A percentile compares a stretch with the other conserved stretches of the same genome.
Conservation (phyloP, 2,113 vertebrate genomes). For the Struthio camelus region DNA sequence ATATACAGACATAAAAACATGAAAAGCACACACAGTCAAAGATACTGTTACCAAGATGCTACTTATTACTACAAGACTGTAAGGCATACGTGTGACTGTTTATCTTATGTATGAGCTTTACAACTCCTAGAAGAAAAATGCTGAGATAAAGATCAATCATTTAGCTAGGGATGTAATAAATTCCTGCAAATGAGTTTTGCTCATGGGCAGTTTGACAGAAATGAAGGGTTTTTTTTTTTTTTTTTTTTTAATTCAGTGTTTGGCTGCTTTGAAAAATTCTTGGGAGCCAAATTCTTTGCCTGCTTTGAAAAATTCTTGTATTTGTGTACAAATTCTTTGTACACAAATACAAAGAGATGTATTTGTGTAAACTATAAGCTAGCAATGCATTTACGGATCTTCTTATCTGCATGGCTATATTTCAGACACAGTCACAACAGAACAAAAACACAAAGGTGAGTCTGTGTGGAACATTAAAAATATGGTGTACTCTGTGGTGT, state of each 20-base stretch:
- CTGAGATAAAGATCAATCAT: neutral
- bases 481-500: neutral
- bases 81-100: neutral
- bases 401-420: constrained; percentile 20
- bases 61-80: neutral
- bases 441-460: constrained; percentile 12
- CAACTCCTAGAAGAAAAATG: neutral
- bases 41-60: neutral
- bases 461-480: constrained; percentile 37
- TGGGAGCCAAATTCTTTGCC: too few relatives aligned
- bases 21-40: neutral
- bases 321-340: too few relatives aligned
- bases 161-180: neutral
- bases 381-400: neutral
- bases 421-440: constrained; percentile 41
- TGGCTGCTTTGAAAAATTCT: neutral
- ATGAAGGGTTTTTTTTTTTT: neutral
- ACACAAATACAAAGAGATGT: constrained; percentile 12
- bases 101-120: neutral
- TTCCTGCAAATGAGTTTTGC: neutral
- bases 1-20: neutral
- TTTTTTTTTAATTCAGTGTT: neutral
- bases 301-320: too few relatives aligned
- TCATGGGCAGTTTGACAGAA: neutral
- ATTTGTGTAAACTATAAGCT: constrained; percentile 5